phyloP scores from a whole-genome alignment of 2,797 vertebrate genomes.

The Hemitrygon akajei region DNA sequence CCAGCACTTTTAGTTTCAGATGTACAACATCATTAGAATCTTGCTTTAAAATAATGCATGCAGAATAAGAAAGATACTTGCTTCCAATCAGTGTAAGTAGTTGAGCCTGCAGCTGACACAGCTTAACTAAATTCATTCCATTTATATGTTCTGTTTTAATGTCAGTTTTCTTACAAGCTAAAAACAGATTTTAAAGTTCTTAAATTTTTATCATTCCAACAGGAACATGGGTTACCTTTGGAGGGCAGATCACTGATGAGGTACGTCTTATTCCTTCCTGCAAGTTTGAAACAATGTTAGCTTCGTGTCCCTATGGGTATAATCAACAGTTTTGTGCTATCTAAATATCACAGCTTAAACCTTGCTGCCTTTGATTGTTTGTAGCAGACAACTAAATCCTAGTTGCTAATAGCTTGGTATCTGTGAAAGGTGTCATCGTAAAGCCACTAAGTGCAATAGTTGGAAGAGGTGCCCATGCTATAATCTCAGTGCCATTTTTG shows the following conservation, averaged over 20 bases:
- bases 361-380: background rate
- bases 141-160: background rate
- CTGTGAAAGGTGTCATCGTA: background rate
- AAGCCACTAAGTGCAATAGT: background rate
- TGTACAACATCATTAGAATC: too few relatives aligned
- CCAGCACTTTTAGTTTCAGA: too few relatives aligned
- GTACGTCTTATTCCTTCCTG: constrained; percentile 56
- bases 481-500: background rate
- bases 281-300: constrained; percentile 32
- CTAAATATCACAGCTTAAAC: too few relatives aligned
- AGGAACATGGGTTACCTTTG: constrained; percentile 99
- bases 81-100: background rate
- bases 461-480: background rate
- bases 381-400: background rate
- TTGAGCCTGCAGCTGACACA: background rate
- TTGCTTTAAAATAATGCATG: constrained; percentile 10
- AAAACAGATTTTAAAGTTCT: background rate
- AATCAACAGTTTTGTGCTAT: background rate
- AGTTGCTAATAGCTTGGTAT: background rate
- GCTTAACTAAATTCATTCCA: background rate
- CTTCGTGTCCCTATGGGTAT: constrained; percentile 37
- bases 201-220: constrained; percentile 43
- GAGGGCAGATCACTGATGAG: constrained; percentile 96
- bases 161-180: background rate
- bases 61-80: background rate